These are phyloP conservation scores for Aplysia californica DNA, from an alignment of 1,140 invertebrate species.

Conservation along the genomic window DNA sequence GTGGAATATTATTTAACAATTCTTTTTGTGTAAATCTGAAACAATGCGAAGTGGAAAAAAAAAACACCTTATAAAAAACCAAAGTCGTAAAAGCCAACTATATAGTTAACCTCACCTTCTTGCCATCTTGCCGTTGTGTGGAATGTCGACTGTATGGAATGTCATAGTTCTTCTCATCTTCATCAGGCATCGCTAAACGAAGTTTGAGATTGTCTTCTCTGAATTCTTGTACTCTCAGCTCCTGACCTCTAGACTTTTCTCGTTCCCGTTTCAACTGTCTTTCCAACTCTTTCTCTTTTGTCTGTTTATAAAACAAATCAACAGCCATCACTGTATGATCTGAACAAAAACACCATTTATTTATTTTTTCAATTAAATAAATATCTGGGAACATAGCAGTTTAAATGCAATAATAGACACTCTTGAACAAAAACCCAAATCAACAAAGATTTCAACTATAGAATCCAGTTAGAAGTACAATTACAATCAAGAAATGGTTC, in stretches of 20 bases:
- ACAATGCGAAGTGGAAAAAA: no score
- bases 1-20: no score
- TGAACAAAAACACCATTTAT: not conserved
- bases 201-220: slow-evolving; percentile 56
- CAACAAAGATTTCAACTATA: no score
- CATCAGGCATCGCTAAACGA: slow-evolving; percentile 49
- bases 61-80: no score
- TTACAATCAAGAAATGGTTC: no score
- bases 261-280: slow-evolving; percentile 58
- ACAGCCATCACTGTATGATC: not conserved
- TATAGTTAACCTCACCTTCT: no score
- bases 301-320: slow-evolving; percentile 33
- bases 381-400: no score
- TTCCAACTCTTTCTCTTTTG: slow-evolving; percentile 51
- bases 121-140: slow-evolving; percentile 39
- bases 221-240: slow-evolving; percentile 51
- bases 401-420: no score
- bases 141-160: slow-evolving; percentile 53
- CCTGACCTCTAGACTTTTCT: slow-evolving; percentile 53
- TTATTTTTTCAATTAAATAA: not conserved
- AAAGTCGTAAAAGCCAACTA: no score
- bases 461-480: no score
- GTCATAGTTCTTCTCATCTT: slow-evolving; percentile 48
- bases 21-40: no score
- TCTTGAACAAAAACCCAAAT: no score